phyloP scores from a whole-genome alignment of 2,888 invertebrate species.

The Siphonodentalium dalli region DNA sequence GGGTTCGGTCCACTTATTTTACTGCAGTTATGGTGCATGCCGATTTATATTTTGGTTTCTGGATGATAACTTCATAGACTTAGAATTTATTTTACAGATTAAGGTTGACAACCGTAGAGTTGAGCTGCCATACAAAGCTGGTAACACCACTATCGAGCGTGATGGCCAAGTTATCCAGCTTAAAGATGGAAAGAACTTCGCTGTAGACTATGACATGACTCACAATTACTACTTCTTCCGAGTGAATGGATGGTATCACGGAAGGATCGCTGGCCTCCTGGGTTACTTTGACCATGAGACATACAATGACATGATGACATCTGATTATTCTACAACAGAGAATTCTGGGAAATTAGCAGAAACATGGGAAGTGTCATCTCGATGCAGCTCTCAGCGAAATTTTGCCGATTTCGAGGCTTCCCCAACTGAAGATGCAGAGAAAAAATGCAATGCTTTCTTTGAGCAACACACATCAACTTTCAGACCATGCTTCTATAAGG shows the following conservation, averaged over 20 bases:
- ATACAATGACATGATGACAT: constrained; percentile 78
- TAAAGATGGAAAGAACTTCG: too few species aligned
- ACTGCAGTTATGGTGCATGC: too few species aligned
- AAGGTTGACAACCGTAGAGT: too few species aligned
- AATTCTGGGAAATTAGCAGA: constrained; percentile 77
- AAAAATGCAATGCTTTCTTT: constrained; percentile 77
- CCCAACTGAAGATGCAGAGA: constrained; percentile 58
- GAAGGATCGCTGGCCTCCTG: constrained; percentile 84
- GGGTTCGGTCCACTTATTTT: too few species aligned
- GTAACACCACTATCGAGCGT: too few species aligned
- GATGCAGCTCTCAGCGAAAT: constrained; percentile 37
- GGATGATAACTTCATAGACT: too few species aligned
- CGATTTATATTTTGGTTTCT: too few species aligned
- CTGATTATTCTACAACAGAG: constrained; percentile 69
- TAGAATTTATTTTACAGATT: too few species aligned
- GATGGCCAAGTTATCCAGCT: too few species aligned
- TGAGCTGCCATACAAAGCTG: too few species aligned
- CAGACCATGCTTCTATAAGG: constrained; percentile 70
- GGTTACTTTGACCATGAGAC: constrained; percentile 92
- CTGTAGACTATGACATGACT: too few species aligned
- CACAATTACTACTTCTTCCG: too few species aligned
- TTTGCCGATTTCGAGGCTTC: constrained; percentile 28
- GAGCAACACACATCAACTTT: constrained; percentile 70
- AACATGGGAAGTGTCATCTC: constrained; percentile 71
- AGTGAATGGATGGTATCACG: constrained; percentile 90